phyloP scores from a whole-genome alignment of 2,113 vertebrate species.

The Erpornis zantholeuca region DNA sequence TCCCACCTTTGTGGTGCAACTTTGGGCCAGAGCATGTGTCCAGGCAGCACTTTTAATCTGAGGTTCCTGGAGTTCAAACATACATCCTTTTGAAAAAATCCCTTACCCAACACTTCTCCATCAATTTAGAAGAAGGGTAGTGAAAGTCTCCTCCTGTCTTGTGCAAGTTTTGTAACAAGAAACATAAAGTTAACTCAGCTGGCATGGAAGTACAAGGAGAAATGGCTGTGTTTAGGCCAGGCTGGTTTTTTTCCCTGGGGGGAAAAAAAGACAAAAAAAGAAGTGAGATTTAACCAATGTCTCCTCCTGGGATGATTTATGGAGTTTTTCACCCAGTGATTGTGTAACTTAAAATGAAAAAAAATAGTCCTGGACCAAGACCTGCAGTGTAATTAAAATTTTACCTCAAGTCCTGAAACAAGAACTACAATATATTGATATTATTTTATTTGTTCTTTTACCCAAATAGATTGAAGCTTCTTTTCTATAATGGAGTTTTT shows the following conservation, averaged over 20 bases:
- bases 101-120: background rate
- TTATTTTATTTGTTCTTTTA: background rate
- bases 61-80: background rate
- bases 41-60: background rate
- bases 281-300: background rate
- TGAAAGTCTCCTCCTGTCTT: background rate
- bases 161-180: background rate
- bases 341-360: background rate
- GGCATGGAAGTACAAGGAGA: background rate
- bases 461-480: background rate
- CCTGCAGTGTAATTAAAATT: background rate
- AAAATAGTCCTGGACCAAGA: background rate
- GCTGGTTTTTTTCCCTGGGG: background rate
- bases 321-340: background rate
- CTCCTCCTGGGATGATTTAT: background rate
- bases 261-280: background rate
- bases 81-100: background rate
- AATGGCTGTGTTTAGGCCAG: background rate
- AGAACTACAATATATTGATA: background rate
- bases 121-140: background rate
- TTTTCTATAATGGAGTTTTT: background rate
- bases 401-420: background rate
- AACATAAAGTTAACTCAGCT: background rate
- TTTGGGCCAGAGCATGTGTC: background rate
- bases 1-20: background rate